Conservation (phyloP, 1,140 invertebrate genomes). For the Cherax destructor region DNA sequence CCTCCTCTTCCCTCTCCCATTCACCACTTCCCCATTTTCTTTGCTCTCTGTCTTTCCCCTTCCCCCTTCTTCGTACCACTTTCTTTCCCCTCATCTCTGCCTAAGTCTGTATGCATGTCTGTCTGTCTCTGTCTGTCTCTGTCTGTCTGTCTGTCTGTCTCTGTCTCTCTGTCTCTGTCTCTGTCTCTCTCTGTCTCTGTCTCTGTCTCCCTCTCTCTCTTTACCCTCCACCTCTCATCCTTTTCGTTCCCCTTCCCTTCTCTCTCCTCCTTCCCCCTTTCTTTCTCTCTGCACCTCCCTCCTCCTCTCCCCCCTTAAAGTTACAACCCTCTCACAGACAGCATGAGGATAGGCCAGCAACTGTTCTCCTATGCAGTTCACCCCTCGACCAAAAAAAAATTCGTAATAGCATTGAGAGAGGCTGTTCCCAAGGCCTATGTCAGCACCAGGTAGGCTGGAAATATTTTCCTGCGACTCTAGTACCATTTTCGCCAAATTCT, state of each 20-base stretch:
- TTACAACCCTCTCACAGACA: background rate
- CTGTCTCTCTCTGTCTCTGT: too few relatives aligned
- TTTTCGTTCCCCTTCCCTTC: background rate
- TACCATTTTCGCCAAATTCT: slow-evolving; percentile 53
- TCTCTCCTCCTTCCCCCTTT: background rate
- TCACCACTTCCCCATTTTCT: too few relatives aligned
- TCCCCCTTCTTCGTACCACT: too few relatives aligned
- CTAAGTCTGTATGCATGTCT: too few relatives aligned
- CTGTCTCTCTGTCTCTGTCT: too few relatives aligned
- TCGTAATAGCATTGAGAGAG: slow-evolving; percentile 2
- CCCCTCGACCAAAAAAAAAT: background rate
- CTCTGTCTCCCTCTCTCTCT: too few relatives aligned
- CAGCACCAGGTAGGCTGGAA: slow-evolving; percentile 6
- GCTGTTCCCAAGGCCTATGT: slow-evolving; percentile 19
- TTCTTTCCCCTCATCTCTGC: too few relatives aligned
- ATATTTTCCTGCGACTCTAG: background rate
- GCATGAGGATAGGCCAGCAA: background rate
- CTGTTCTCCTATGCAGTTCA: slow-evolving; percentile 4
- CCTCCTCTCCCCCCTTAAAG: background rate
- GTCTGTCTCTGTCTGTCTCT: too few relatives aligned
- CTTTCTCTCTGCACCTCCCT: background rate
- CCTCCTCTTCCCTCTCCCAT: too few relatives aligned
- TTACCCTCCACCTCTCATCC: background rate
- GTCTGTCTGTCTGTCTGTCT: too few relatives aligned
- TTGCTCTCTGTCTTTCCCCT: too few relatives aligned